Conservation (phyloP, 2,113 vertebrate genomes). For the Thermophis baileyi region DNA sequence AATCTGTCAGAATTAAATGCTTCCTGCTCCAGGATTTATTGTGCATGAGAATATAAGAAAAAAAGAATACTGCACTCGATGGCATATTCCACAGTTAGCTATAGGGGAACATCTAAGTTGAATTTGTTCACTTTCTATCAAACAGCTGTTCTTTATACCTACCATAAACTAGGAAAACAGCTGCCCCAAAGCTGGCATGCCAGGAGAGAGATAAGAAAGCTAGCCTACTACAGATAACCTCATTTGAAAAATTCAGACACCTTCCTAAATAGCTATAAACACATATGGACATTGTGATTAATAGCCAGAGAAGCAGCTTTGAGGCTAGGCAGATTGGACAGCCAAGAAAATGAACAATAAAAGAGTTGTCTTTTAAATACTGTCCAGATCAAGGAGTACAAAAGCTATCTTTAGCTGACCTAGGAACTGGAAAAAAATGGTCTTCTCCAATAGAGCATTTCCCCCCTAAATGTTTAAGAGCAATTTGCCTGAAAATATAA, state of each 20-base stretch:
- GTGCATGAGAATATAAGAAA: background rate
- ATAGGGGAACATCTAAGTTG: background rate
- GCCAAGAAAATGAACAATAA: background rate
- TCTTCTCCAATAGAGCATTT: background rate
- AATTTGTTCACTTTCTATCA: background rate
- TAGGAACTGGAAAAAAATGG: background rate
- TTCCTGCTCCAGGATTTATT: background rate
- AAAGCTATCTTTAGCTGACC: background rate
- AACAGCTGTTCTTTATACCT: background rate
- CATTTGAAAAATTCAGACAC: background rate
- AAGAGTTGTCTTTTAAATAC: background rate
- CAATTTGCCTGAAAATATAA: background rate
- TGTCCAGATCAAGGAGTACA: background rate
- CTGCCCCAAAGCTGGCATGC: background rate
- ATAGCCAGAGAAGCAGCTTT: background rate
- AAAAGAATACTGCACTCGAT: background rate
- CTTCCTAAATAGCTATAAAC: background rate
- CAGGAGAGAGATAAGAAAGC: rapidly evolving
- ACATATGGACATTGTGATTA: background rate
- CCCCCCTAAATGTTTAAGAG: rapidly evolving
- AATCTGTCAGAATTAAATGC: background rate
- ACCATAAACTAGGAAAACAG: background rate
- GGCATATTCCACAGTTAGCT: background rate
- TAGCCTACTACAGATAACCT: background rate
- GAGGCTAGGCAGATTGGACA: background rate